A percentile compares a stretch with the other conserved stretches of the same genome.
These are phyloP conservation scores for Spicauda simplicius DNA, from an alignment of 2,888 invertebrate species.

Conservation along the genomic window DNA sequence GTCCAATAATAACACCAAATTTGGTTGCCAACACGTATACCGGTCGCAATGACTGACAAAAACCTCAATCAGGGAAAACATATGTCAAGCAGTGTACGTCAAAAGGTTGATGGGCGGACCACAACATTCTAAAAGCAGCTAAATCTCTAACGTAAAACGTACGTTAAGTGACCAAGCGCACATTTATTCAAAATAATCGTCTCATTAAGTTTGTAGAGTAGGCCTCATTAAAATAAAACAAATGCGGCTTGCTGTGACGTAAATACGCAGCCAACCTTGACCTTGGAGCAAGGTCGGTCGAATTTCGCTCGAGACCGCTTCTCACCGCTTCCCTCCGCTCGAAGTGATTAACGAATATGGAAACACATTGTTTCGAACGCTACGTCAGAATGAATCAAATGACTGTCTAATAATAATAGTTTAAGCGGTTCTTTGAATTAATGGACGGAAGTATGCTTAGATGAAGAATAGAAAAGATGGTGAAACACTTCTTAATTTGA, in stretches of 20 bases:
- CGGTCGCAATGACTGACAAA: no score
- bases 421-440: neutral
- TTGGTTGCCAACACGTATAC: no score
- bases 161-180: slow-evolving; percentile 3
- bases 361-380: slow-evolving; percentile 21
- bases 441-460: neutral
- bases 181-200: slow-evolving; percentile 32
- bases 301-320: slow-evolving; percentile 21
- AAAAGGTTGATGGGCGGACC: no score
- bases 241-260: slow-evolving; percentile 44
- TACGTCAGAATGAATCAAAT: slow-evolving; percentile 7
- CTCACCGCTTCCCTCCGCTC: slow-evolving; percentile 17
- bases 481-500: no score
- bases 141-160: neutral
- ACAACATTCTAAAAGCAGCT: neutral
- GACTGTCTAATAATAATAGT: neutral
- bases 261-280: slow-evolving; percentile 39
- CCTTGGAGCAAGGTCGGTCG: slow-evolving; percentile 36
- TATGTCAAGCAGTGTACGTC: no score
- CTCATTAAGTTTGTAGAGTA: slow-evolving; percentile 31
- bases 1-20: no score
- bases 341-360: slow-evolving; percentile 31
- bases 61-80: no score
- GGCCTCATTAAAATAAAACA: slow-evolving; percentile 41
- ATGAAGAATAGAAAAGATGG: no score